phyloP scores from a whole-genome alignment of 2,797 vertebrate species.

The Emys orbicularis region DNA sequence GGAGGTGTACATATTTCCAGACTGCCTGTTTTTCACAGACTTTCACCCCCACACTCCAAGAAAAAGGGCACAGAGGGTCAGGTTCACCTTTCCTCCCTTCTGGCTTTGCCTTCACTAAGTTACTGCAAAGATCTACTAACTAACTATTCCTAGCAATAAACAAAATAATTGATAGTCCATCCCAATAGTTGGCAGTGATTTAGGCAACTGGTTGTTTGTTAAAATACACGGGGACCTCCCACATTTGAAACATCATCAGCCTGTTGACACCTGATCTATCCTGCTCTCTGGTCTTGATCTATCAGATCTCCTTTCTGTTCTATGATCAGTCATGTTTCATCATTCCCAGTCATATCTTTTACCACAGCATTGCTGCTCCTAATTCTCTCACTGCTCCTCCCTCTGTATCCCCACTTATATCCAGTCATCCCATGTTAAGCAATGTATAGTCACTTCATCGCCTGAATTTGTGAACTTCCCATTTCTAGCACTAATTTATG shows the following conservation, averaged over 20 bases:
- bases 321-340: not conserved
- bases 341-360: not conserved
- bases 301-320: not conserved
- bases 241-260: not conserved
- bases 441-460: not conserved
- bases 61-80: no score
- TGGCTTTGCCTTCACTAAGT: no score
- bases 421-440: not conserved
- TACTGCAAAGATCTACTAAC: no score
- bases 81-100: no score
- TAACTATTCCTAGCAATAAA: no score
- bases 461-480: not conserved
- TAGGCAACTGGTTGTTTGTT: no score
- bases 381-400: not conserved
- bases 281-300: rapidly evolving
- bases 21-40: no score
- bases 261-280: not conserved
- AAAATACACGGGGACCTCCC: not conserved
- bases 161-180: no score
- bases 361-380: not conserved
- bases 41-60: no score
- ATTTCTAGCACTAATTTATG: not conserved
- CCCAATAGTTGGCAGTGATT: no score
- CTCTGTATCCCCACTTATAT: not conserved
- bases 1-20: no score